Evolutionary conservation across 2,888 invertebrate genomes (phyloP).

Genomic region (Busseola fusca): DNA sequence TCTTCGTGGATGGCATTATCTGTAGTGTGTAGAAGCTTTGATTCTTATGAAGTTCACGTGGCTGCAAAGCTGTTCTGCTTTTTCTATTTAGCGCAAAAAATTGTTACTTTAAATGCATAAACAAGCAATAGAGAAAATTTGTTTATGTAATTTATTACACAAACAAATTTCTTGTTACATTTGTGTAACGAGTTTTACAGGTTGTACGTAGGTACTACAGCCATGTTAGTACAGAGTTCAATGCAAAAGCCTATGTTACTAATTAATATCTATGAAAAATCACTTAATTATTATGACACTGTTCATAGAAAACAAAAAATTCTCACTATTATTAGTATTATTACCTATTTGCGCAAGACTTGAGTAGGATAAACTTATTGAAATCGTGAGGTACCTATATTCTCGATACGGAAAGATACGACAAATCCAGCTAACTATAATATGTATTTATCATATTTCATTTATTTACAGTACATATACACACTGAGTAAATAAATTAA

Average conservation of each 20-base stretch:
- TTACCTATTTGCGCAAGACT: neutral
- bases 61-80: neutral
- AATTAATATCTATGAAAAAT: conserved; percentile 20
- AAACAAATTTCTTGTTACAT: no score
- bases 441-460: neutral
- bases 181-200: conserved; percentile 18
- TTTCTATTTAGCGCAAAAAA: neutral
- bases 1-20: no score
- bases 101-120: conserved; percentile 3
- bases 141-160: conserved; percentile 23
- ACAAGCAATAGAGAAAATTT: conserved; percentile 2
- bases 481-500: neutral
- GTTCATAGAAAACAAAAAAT: conserved; percentile 8
- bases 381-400: neutral
- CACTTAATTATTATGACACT: conserved; percentile 39
- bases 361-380: neutral
- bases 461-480: neutral
- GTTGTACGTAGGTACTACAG: conserved; percentile 12
- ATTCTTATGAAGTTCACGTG: neutral
- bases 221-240: conserved; percentile 22
- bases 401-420: conserved; percentile 3
- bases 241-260: conserved; percentile 23
- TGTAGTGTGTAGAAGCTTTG: neutral
- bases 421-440: neutral
- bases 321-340: neutral